Conservation (phyloP, 2,888 invertebrate species). For the Amphipyra berbera region DNA sequence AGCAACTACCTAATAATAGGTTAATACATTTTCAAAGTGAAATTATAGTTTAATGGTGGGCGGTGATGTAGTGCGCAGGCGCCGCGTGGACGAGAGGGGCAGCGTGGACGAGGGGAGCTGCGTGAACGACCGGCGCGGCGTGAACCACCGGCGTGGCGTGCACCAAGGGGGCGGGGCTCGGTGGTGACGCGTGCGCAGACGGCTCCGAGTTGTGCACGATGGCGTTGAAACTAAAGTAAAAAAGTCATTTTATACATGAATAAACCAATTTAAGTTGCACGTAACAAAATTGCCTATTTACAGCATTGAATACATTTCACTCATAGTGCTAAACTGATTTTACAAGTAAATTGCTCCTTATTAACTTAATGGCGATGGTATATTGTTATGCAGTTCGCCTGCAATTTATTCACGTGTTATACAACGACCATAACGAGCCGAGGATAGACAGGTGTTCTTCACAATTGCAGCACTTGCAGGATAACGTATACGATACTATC, state of each 20-base stretch:
- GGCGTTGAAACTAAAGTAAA: conserved; percentile 81
- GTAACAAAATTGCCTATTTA: conserved; percentile 35
- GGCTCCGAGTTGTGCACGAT: conserved; percentile 84
- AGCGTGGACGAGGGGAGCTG: conserved; percentile 54
- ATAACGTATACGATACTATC: conserved; percentile 74
- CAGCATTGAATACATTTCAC: conserved; percentile 36
- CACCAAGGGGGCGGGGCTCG: conserved; percentile 58
- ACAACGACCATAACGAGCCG: conserved; percentile 60
- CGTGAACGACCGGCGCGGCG: conserved; percentile 60
- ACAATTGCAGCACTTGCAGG: conserved; percentile 60
- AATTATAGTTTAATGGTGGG: conserved; percentile 72
- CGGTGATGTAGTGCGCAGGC: conserved; percentile 67
- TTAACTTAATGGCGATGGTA: conserved; percentile 45
- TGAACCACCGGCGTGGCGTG: conserved; percentile 66
- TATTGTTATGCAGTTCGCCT: conserved; percentile 55
- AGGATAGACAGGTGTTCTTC: conserved; percentile 51
- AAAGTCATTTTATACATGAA: conserved; percentile 23
- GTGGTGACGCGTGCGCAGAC: conserved; percentile 72
- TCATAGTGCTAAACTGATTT: conserved; percentile 38
- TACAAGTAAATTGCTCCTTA: conserved; percentile 43
- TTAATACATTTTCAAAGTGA: conserved; percentile 53
- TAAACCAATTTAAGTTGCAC: conserved; percentile 3
- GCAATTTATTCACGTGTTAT: conserved; percentile 59
- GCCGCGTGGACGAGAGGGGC: conserved; percentile 48
- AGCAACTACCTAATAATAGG: conserved; percentile 54